Conservation (phyloP, 2,888 invertebrate species). For the Shargacucullia verbasci region DNA sequence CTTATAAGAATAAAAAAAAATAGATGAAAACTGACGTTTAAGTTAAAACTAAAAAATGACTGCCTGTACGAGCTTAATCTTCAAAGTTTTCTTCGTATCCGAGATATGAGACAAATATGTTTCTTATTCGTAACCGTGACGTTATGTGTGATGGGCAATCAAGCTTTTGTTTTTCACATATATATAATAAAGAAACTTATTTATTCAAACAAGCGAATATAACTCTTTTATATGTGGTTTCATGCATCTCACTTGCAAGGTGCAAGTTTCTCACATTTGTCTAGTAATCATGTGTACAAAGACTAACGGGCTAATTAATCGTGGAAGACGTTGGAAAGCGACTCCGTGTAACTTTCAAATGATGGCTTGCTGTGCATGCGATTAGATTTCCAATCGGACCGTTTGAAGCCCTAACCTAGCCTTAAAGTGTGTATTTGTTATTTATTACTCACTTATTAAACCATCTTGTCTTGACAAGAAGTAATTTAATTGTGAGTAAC, state of each 20-base stretch:
- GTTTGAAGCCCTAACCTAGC: constrained; percentile 53
- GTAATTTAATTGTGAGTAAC: constrained; percentile 25
- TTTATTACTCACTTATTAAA: constrained; percentile 36
- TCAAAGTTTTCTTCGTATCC: too few species aligned
- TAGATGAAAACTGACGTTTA: too few species aligned
- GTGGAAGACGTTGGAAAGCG: constrained; percentile 65
- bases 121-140: too few species aligned
- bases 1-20: too few species aligned
- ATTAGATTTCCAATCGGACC: constrained; percentile 66
- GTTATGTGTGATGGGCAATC: too few species aligned
- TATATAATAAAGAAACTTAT: too few species aligned
- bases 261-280: constrained; percentile 46
- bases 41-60: too few species aligned
- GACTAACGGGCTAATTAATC: constrained; percentile 68
- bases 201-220: not conserved
- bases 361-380: constrained; percentile 58
- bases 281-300: constrained; percentile 55
- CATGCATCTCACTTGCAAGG: constrained; percentile 41
- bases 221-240: constrained; percentile 16
- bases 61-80: too few species aligned
- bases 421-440: constrained; percentile 41
- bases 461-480: constrained; percentile 23
- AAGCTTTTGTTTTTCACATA: too few species aligned
- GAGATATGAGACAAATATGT: too few species aligned
- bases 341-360: constrained; percentile 64